Evolutionary conservation across 2,888 invertebrate species (phyloP), one percentile per base, ranked within the genome.

Genomic region (Spisula solida): DNA sequence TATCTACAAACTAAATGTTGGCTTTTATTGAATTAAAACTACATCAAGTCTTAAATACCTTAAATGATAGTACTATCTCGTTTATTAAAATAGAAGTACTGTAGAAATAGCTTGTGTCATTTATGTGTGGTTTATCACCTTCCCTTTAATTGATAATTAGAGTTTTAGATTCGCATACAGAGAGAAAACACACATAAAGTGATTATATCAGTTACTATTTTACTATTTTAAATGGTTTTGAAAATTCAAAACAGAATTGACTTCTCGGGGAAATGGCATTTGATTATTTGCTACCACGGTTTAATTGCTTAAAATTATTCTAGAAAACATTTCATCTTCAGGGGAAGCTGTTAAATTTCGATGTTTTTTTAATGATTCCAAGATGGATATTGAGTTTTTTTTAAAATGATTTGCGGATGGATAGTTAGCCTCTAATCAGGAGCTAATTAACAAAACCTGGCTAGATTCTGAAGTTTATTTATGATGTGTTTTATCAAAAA

Each of bases 21-120:
- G 79, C 78, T 31, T 87, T 75, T 87, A 82, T 78, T 79, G 41
- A 87, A 87, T 87, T 87, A 87, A 87, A 87, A 87, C 56, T 41
- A 34, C 87, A 87, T 87, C 87, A 87, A 80, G 56, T 79, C 51
- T 81, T 75, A 82, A 82, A 87, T 83, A 47, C 87, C 82, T 82
- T 25, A 60, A 82, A 87, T 78, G 87, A 87, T 87, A 87, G 48
- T 48, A 41, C 79, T 85, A 85, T 85, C 85, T 85, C 12, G 4
- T 29, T 79, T 70, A 79, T 79, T 85, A 56, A 79, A 79, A 75
- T 25, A 25, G 25, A 34, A 56, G 56, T 85, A 34, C 51, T 56
- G 47, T 56, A 75, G 34, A n/a, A 55, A 25, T 55, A 55, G 79
- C 78, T 85, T 85, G 56, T 48, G 47, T 79, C 56, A 85, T 79